phyloP scores from a whole-genome alignment of 2,888 invertebrate genomes.

The Cantharis lateralis region DNA sequence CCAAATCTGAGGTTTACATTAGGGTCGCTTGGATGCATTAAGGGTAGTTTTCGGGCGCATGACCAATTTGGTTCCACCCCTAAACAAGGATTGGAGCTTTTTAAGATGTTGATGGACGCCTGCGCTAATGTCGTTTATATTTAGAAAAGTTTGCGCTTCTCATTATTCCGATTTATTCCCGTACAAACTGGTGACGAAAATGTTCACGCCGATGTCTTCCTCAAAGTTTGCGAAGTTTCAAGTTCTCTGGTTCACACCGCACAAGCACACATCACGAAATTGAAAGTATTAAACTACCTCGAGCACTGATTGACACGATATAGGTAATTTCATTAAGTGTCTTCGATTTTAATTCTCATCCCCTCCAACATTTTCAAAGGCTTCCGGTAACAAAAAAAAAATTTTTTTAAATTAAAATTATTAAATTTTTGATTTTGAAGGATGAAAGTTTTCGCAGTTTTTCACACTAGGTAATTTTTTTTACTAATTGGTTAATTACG shows the following conservation, averaged over 20 bases:
- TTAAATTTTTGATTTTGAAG: neutral
- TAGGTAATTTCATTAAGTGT: neutral
- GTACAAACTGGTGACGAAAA: neutral
- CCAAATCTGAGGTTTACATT: conserved; percentile 52
- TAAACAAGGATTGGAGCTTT: conserved; percentile 41
- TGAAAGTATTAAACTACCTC: neutral
- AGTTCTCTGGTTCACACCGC: neutral
- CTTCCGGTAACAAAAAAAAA: neutral
- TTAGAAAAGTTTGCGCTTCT: conserved; percentile 19
- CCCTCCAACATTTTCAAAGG: neutral
- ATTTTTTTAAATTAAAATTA: neutral
- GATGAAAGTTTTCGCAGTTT: neutral
- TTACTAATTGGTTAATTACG: neutral
- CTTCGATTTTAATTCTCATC: neutral
- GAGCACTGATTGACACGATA: neutral
- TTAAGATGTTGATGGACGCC: conserved; percentile 39
- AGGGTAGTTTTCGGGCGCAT: conserved; percentile 47
- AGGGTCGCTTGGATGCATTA: conserved; percentile 53
- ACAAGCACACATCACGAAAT: neutral
- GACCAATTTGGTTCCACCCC: conserved; percentile 37
- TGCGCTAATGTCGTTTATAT: conserved; percentile 34
- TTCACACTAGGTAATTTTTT: neutral
- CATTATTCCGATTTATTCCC: conserved; percentile 16
- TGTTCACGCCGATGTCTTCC: neutral
- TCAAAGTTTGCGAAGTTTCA: neutral